phyloP scores from a whole-genome alignment of 1,140 invertebrate species.

The Lethrus apterus region DNA sequence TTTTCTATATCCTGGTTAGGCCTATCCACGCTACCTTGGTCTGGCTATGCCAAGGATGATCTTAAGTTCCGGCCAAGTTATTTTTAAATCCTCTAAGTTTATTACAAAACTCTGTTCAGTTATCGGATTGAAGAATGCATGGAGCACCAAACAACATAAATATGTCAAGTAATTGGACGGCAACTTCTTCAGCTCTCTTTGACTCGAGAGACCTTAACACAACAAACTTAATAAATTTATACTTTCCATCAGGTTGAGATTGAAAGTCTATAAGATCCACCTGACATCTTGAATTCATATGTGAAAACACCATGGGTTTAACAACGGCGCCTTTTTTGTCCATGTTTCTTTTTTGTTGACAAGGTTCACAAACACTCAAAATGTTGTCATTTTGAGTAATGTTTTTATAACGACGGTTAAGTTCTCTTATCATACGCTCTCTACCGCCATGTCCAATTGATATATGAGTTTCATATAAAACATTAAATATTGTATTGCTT shows the following conservation, averaged over 20 bases:
- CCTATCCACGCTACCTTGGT: constrained; percentile 31
- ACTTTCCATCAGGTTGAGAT: constrained; percentile 32
- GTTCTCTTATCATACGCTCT: constrained; percentile 21
- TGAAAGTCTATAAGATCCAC: no score
- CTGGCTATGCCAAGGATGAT: no score
- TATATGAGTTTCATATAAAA: constrained; percentile 24
- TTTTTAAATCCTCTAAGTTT: no score
- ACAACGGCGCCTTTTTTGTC: constrained; percentile 29
- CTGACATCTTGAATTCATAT: constrained; percentile 38
- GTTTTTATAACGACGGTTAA: constrained; percentile 16
- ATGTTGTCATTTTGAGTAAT: constrained; percentile 24
- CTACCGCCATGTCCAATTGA: constrained; percentile 26
- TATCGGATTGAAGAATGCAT: constrained; percentile 36
- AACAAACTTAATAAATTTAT: no score
- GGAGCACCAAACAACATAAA: no score
- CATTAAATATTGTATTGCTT: constrained; percentile 24
- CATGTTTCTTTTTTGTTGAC: constrained; percentile 23
- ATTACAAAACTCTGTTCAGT: constrained; percentile 38
- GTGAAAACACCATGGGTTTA: constrained; percentile 29
- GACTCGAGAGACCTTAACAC: constrained; percentile 29
- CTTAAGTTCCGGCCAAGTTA: no score
- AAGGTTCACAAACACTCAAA: constrained; percentile 21
- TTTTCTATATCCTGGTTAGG: constrained; percentile 34
- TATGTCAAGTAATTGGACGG: constrained; percentile 30
- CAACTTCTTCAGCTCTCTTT: constrained; percentile 34